Evolutionary conservation across 2,113 vertebrate species (phyloP).

Genomic region (Otolemur garnettii): DNA sequence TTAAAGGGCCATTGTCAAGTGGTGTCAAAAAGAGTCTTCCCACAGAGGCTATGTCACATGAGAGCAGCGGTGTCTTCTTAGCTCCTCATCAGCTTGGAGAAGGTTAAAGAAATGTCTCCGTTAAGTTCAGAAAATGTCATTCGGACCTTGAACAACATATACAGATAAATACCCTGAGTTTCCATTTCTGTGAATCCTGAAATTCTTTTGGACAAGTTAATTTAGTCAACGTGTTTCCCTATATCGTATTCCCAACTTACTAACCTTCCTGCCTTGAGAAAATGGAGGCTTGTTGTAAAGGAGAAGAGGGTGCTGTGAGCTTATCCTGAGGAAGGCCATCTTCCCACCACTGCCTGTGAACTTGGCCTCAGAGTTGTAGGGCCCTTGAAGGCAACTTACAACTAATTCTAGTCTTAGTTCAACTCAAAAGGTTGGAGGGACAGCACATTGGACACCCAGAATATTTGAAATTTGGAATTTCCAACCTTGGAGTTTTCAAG

Average conservation of each 20-base stretch:
- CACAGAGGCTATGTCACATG: not conserved
- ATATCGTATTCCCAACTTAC: not conserved
- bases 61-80: not conserved
- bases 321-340: not conserved
- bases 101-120: not conserved
- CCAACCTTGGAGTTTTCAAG: not conserved
- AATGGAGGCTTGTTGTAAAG: not conserved
- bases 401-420: not conserved
- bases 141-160: not conserved
- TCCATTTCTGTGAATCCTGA: not conserved
- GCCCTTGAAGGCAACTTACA: not conserved
- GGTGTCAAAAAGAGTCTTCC: not conserved
- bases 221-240: not conserved
- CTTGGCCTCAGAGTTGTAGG: not conserved
- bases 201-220: not conserved
- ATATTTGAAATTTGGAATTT: no score
- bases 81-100: not conserved
- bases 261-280: not conserved
- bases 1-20: slow-evolving; percentile 1
- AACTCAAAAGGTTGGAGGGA: not conserved
- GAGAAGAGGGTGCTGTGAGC: not conserved
- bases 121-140: not conserved
- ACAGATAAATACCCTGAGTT: not conserved
- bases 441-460: no score
- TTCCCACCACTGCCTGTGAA: not conserved